A percentile compares a stretch with the other conserved stretches of the same genome.
These are phyloP conservation scores for Eurois occulta DNA, from an alignment of 2,888 invertebrate genomes.

Conservation along the genomic window DNA sequence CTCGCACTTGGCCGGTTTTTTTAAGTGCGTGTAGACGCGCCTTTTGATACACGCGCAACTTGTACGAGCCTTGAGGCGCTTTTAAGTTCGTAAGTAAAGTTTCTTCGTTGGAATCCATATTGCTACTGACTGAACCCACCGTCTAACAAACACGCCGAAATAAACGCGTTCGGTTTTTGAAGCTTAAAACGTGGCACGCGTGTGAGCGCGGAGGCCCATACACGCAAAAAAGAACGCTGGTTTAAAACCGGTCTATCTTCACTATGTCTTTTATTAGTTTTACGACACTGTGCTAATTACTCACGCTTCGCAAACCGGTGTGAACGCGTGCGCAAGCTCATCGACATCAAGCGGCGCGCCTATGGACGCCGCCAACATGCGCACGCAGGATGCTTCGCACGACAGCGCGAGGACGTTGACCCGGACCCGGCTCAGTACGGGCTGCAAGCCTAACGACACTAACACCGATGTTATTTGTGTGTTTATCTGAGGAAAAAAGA, in stretches of 20 bases:
- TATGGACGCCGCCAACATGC: conserved; percentile 74
- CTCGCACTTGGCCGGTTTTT: no score
- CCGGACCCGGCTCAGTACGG: conserved; percentile 73
- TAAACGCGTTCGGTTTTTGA: no score
- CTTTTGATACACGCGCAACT: background rate
- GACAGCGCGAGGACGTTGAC: conserved; percentile 80
- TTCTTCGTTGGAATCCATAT: no score
- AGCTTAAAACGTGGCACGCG: no score
- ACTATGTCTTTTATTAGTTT: background rate
- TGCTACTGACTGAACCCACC: no score
- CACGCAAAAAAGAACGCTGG: no score
- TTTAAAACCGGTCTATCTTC: background rate
- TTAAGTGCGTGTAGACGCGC: background rate
- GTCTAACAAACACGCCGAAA: no score
- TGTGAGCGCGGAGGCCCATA: no score
- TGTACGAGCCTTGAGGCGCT: background rate
- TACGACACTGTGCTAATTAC: conserved; percentile 21
- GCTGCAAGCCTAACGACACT: conserved; percentile 74
- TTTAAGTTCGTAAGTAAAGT: no score
- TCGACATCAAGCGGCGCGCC: conserved; percentile 74
- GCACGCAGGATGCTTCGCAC: conserved; percentile 79
- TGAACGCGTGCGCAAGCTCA: conserved; percentile 66
- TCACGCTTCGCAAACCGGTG: conserved; percentile 69
- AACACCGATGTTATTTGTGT: conserved; percentile 79
- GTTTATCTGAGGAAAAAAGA: conserved; percentile 73